Evolutionary conservation across 2,888 invertebrate genomes (phyloP), one percentile per base, ranked within the genome.

Genomic region (Cyaniris semiargus): DNA sequence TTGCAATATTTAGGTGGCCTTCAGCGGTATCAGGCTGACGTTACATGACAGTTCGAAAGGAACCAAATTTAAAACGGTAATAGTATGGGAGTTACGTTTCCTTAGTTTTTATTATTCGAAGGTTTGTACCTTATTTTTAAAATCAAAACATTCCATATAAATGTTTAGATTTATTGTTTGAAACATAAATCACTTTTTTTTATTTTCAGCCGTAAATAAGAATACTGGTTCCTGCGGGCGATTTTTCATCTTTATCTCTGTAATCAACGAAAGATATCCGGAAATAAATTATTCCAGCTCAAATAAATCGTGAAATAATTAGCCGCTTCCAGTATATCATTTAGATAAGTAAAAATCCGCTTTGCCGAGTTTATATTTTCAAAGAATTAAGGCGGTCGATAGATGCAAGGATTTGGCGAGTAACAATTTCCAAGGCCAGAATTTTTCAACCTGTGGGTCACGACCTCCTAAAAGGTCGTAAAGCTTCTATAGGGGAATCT

Each of bases 291-390:
- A 72, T 38, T 44, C 44, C 72, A 38, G 38, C 21, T 72, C 44
- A 72, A 74, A 74, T 74, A 53, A 74, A 74, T 81, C 80, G 82
- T 81, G 80, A 83, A 79, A 78, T 23, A 78, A 66, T 76, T 60
- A 76, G 66, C 38, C 76, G 21, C 56, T 58, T 77, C 38, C 72
- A 72, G 77, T 27, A 72, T 71, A 70, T 76, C 21, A 71, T 31
- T 58, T 76, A 78, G 75, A 74, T 78, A 77, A 79, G 78, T 78
- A 71, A 76, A 78, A 77, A 75, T 79, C 76, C 75, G 76, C 44
- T 48, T 79, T 79, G 77, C 79, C 77, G 78, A 75, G 75, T 79
- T 80, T 81, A 81, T 80, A 81, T 80, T 80, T 77, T 76, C 75
- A 70, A 77, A 80, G 79, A 80, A 82, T 81, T 80, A 80, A 79